phyloP scores from a whole-genome alignment of 2,797 vertebrate genomes.

The Gadopsis marmoratus region DNA sequence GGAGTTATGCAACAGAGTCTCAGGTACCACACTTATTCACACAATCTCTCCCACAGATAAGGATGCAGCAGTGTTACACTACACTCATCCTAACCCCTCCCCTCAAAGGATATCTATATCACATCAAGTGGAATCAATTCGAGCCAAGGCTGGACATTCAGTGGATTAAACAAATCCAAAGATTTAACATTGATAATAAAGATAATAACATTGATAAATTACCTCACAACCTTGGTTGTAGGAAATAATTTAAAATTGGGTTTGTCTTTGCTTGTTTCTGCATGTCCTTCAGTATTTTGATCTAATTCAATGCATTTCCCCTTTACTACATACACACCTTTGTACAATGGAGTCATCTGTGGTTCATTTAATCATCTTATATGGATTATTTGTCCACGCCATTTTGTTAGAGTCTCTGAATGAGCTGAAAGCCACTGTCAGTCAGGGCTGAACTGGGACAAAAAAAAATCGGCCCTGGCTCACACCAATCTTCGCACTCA shows the following conservation, averaged over 20 bases:
- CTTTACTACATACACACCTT: background rate
- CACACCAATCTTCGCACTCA: no score
- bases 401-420: background rate
- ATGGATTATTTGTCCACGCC: background rate
- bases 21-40: constrained; percentile 86
- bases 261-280: background rate
- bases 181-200: background rate
- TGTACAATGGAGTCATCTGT: background rate
- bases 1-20: constrained; percentile 89
- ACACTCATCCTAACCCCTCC: background rate
- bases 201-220: background rate
- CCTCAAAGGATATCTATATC: background rate
- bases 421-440: background rate
- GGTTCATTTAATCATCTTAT: background rate
- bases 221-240: background rate
- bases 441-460: no score
- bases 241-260: background rate
- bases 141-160: background rate
- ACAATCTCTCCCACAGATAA: constrained; percentile 12
- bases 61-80: constrained; percentile 62
- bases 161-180: background rate
- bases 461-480: no score
- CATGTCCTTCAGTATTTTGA: background rate
- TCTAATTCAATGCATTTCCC: background rate
- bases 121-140: background rate